These are phyloP conservation scores for Lucinisca nassula DNA, from an alignment of 2,888 invertebrate species.

Conservation along the genomic window DNA sequence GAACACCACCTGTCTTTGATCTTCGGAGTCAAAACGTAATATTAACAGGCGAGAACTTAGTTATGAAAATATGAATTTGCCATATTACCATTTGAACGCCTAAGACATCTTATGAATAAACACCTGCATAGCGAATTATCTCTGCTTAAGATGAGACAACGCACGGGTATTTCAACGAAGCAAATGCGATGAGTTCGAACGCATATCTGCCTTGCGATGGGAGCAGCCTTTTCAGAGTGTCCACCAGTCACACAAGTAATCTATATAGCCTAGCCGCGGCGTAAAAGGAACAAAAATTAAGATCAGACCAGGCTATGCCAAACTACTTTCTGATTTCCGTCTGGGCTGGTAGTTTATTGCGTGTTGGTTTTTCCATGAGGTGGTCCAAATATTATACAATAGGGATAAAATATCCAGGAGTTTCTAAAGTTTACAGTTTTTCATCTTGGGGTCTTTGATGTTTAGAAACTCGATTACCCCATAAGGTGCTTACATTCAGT, in stretches of 20 bases:
- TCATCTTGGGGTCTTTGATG: slow-evolving; percentile 27
- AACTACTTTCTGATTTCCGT: neutral
- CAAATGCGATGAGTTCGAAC: too few species aligned
- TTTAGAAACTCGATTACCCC: slow-evolving; percentile 4
- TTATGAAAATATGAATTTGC: neutral
- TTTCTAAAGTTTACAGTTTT: slow-evolving; percentile 5
- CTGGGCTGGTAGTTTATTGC: neutral
- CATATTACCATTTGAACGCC: neutral
- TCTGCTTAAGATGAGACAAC: neutral
- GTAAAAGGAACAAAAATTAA: too few species aligned
- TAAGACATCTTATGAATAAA: neutral
- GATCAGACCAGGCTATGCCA: too few species aligned
- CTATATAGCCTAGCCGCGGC: too few species aligned
- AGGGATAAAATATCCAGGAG: slow-evolving; percentile 8
- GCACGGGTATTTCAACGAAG: too few species aligned
- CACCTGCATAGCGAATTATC: neutral
- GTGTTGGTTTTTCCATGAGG: neutral
- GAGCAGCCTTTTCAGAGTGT: too few species aligned
- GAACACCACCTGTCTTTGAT: neutral
- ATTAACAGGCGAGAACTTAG: neutral
- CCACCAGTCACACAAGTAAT: too few species aligned
- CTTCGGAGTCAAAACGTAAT: neutral
- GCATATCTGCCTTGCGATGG: too few species aligned
- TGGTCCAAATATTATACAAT: neutral
- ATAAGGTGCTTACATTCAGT: slow-evolving; percentile 4